Percentiles rank a stretch among this genome's conserved stretches.
Conservation (phyloP, 2,888 invertebrate genomes). For the Epirrhoe tristata region DNA sequence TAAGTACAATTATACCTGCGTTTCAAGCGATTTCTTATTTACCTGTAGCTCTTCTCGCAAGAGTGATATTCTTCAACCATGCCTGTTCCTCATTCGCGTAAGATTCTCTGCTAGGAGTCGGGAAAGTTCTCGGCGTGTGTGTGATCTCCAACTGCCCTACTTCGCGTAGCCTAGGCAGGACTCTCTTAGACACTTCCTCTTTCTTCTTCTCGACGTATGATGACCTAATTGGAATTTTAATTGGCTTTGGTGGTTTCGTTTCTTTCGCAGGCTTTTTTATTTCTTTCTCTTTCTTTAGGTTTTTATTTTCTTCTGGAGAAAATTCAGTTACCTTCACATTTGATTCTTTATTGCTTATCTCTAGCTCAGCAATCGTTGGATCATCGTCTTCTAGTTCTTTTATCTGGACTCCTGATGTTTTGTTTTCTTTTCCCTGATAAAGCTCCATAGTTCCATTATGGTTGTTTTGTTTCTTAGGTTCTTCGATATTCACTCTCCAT, state of each 20-base stretch:
- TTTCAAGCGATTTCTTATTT: background rate
- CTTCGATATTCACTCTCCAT: conserved; percentile 74
- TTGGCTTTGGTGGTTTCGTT: conserved; percentile 36
- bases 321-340: conserved; percentile 13
- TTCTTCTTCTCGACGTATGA: conserved; percentile 72
- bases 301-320: conserved; percentile 13
- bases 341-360: conserved; percentile 13
- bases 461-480: conserved; percentile 37
- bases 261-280: conserved; percentile 6
- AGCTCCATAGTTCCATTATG: conserved; percentile 25
- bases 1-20: background rate
- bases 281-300: conserved; percentile 10
- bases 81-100: conserved; percentile 89
- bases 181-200: conserved; percentile 65
- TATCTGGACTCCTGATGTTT: conserved; percentile 34
- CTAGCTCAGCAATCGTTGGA: conserved; percentile 24
- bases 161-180: conserved; percentile 85
- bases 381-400: conserved; percentile 29
- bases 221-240: conserved; percentile 62
- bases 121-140: conserved; percentile 91
- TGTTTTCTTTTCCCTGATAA: conserved; percentile 28
- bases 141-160: conserved; percentile 86
- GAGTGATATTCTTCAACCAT: conserved; percentile 92
- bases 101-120: conserved; percentile 93
- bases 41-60: conserved; percentile 87